Base-by-base conservation (phyloP, 1,140 invertebrate genomes). In the Oryzaephilus surinamensis region DNA sequence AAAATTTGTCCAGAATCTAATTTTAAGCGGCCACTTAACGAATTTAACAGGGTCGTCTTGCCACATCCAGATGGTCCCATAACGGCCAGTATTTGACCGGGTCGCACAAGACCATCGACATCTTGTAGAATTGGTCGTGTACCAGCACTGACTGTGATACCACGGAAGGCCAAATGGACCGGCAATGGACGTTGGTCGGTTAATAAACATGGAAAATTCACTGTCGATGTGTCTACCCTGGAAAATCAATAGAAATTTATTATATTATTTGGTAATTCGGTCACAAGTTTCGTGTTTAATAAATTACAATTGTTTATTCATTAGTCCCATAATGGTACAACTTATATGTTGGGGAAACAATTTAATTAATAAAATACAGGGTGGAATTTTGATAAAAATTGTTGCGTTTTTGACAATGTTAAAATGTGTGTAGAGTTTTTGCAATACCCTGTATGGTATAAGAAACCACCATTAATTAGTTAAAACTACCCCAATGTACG, bases 11-110 rank as follows among this genome's bases (percentile, higher is more conserved):
- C 85, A 30, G 72, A 68, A 47, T 78, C 71, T 10, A 81, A 54
- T 29, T 74, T 73, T 13, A 79, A 61, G 27, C 83, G 68, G 2
- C 81, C 85, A 38, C 76, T 81, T 39, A 84, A 70, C 48, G 72
- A 74, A 55, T 87, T 86, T 14, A 91, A 58, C 13, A 91, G 64
- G 16, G 84, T 87, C 1, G 85, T 89, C 65, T 90, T 91, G 21
- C 86, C 86, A 39, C 70, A 65, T 20, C 84, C 84, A 51, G 79
- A 83, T 7, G 84, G 81, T 43, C 85, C 85, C 81, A 90, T 86
- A 13, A 89, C 75, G 41, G 84, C 85, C 43, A 88, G 61, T 12
- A 90, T 64, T 60, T 87, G 78, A 26, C 85, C 84, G 4, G 84
- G 83, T 52, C 75, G 72, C 38, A 82, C 81, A 39, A 79, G 61